phyloP scores from a whole-genome alignment of 2,888 invertebrate genomes.

The Hydrotaea cyrtoneurina region DNA sequence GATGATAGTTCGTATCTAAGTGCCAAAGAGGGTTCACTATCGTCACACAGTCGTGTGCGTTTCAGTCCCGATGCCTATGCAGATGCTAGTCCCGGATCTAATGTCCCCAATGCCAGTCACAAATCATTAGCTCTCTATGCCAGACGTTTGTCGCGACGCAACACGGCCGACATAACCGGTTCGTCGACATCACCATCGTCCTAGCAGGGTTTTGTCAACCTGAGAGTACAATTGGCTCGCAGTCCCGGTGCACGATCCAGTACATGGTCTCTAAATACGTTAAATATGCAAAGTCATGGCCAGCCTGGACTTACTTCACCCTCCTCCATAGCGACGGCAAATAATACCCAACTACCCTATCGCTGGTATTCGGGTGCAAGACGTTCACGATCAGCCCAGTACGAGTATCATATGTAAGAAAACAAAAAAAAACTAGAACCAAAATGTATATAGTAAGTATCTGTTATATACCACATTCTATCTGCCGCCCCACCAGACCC shows the following conservation, averaged over 20 bases:
- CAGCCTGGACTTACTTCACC: constrained; percentile 40
- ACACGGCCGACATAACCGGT: constrained; percentile 72
- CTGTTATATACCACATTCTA: not conserved
- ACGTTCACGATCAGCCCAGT: constrained; percentile 80
- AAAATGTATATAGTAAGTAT: constrained; percentile 36
- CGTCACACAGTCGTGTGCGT: constrained; percentile 86
- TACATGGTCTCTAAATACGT: constrained; percentile 67
- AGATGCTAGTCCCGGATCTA: constrained; percentile 80
- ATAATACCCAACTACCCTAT: constrained; percentile 75
- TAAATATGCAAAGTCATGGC: constrained; percentile 57
- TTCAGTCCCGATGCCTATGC: constrained; percentile 89
- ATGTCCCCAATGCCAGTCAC: constrained; percentile 62
- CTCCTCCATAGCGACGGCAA: constrained; percentile 35
- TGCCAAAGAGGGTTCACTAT: constrained; percentile 87
- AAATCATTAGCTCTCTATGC: constrained; percentile 69
- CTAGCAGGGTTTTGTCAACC: constrained; percentile 78
- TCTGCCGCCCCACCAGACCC: not conserved
- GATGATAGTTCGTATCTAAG: constrained; percentile 95
- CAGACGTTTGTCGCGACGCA: constrained; percentile 73
- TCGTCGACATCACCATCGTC: constrained; percentile 75
- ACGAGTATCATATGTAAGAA: constrained; percentile 78
- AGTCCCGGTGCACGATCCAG: constrained; percentile 76
- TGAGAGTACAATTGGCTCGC: constrained; percentile 74
- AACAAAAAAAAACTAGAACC: not conserved
- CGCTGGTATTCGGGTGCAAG: constrained; percentile 80